Conservation (phyloP, 30 jellyfish, hydroid and myxozoan species). For the Hydra vulgaris region DNA sequence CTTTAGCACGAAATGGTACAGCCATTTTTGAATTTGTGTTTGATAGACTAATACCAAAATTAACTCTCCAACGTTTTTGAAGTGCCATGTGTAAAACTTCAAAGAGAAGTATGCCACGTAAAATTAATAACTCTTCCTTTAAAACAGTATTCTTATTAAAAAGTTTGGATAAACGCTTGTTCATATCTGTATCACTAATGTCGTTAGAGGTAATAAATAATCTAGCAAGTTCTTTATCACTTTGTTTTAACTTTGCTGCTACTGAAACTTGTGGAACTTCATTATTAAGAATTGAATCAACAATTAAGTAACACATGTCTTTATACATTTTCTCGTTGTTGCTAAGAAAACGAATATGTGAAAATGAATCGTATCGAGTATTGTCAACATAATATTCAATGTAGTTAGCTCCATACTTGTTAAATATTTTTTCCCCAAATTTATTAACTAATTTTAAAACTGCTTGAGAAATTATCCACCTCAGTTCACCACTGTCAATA, state of each 20-base stretch:
- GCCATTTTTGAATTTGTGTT: not conserved
- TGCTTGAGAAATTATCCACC: not conserved
- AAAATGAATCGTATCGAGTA: not conserved
- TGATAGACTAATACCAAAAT: not conserved
- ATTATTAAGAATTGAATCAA: not conserved
- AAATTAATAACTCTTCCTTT: not conserved
- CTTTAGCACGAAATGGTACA: not conserved
- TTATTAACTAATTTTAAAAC: not conserved
- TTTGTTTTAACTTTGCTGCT: not conserved
- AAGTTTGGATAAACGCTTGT: not conserved
- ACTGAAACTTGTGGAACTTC: not conserved
- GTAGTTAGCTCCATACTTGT: not conserved
- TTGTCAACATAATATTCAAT: not conserved
- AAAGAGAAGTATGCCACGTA: not conserved
- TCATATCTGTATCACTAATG: not conserved
- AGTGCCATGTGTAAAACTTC: not conserved
- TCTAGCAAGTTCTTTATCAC: not conserved
- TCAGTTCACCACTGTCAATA: not conserved
- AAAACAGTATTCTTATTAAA: not conserved
- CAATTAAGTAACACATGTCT: not conserved
- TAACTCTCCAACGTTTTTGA: not conserved
- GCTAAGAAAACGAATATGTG: not conserved
- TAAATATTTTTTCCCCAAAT: not conserved
- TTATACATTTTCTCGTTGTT: not conserved
- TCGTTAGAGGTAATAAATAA: not conserved